Evolutionary conservation across 1,140 invertebrate genomes (phyloP).

Genomic region (Penaeus chinensis): DNA sequence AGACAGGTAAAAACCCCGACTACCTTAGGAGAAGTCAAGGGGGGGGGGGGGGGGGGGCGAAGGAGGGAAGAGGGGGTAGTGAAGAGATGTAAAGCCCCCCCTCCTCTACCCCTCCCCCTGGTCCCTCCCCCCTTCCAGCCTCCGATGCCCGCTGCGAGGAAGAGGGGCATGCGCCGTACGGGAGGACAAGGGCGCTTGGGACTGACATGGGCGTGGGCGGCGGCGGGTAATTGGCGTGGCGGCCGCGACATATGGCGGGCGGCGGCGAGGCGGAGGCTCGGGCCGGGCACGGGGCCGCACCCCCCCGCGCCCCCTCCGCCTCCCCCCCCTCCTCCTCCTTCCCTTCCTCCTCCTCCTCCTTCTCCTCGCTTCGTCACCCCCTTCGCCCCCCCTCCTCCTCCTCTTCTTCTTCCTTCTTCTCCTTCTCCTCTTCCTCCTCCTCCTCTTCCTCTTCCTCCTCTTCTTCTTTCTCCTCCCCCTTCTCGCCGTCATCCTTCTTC

Average conservation of each 20-base stretch:
- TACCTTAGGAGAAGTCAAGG: conserved; percentile 37
- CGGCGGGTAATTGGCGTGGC: conserved; percentile 41
- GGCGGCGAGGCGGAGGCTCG: conserved; percentile 16
- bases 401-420: too few relatives aligned
- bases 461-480: too few relatives aligned
- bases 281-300: conserved; percentile 32
- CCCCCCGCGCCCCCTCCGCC: neutral
- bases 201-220: neutral
- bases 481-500: too few relatives aligned
- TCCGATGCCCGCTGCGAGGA: neutral
- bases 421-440: too few relatives aligned
- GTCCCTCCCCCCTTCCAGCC: too few relatives aligned
- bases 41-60: neutral
- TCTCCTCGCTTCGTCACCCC: too few relatives aligned
- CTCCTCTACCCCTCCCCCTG: too few relatives aligned
- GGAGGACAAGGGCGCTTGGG: neutral
- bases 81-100: neutral
- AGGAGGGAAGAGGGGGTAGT: conserved; percentile 11
- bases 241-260: conserved; percentile 41
- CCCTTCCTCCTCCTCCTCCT: neutral
- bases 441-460: too few relatives aligned
- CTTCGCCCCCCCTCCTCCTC: too few relatives aligned
- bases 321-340: neutral
- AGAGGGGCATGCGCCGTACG: neutral
- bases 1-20: conserved; percentile 42